phyloP scores from a whole-genome alignment of 2,113 vertebrate genomes.

The Hippocampus mohnikei region DNA sequence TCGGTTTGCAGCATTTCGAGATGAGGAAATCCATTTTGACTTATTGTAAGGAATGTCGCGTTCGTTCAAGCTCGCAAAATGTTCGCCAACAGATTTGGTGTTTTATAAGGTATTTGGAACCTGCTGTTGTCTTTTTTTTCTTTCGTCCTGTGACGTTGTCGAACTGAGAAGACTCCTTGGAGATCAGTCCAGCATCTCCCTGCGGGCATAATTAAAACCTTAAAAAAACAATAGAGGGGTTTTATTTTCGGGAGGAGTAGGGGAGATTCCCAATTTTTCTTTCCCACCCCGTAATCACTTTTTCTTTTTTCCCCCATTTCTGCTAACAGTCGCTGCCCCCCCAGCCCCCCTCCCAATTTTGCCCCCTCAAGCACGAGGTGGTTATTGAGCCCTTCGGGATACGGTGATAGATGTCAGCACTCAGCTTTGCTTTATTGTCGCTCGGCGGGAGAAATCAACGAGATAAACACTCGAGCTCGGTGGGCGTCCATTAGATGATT shows the following conservation, averaged over 20 bases:
- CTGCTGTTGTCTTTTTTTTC: neutral
- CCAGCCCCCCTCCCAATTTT: slow-evolving; percentile 19
- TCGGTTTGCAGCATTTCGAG: no score
- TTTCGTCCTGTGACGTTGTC: slow-evolving; percentile 13
- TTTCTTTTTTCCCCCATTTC: slow-evolving; percentile 55
- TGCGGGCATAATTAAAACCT: slow-evolving; percentile 60
- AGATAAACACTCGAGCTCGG: slow-evolving; percentile 17
- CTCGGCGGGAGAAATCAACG: slow-evolving; percentile 24
- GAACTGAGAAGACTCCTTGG: slow-evolving; percentile 19
- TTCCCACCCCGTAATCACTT: slow-evolving; percentile 39
- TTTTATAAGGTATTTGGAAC: no score
- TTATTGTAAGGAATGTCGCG: no score
- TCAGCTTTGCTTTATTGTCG: slow-evolving; percentile 30
- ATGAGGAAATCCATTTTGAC: no score
- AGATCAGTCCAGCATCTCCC: slow-evolving; percentile 25
- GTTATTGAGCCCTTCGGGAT: slow-evolving; percentile 30
- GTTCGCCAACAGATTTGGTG: no score
- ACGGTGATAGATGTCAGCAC: slow-evolving; percentile 29
- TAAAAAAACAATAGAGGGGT: slow-evolving; percentile 42
- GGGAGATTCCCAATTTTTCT: slow-evolving; percentile 50
- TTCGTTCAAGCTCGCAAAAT: no score
- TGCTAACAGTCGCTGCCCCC: slow-evolving; percentile 41
- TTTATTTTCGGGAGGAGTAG: slow-evolving; percentile 22
- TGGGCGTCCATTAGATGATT: slow-evolving; percentile 20
- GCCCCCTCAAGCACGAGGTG: slow-evolving; percentile 25